Evolutionary conservation across 2,113 vertebrate species (phyloP), one percentile per base, ranked within the genome.

Genomic region (Lepus americanus): DNA sequence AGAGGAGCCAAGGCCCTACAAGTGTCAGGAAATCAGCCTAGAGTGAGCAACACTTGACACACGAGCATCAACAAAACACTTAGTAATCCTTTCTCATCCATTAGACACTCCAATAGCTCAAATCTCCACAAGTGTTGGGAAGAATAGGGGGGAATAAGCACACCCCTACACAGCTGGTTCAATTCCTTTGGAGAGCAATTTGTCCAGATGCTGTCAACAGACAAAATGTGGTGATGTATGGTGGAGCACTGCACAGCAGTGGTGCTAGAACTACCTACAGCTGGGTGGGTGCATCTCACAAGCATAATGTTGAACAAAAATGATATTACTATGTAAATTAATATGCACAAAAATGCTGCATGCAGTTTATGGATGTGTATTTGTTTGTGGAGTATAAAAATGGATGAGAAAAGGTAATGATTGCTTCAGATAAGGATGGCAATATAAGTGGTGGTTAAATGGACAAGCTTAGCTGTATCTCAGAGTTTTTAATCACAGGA

Each of bases 171-270:
- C n/a, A 72, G 53, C n/a, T 82, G 29, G 53, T 72, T 80, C 22
- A 70, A 33, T 6, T 13, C 67, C 51, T 89, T 55, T 76, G 69
- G 55, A 74, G 92, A 59, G 29, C 10, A 94, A 89, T 76, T 67
- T 89, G 78, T 79, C 55, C 88, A 94, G 73, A 81, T 39, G 20
- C 76, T 92, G 70, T 82, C n/a, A 82, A 89, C 86, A 86, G 72
- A 53, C 36, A 69, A 93, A 81, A 66, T 44, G 78, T 44, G 49
- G 44, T 81, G 14, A 55, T 74, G 33, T 59, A 67, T 7, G 69
- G 44, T 76, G 70, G 27, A 94, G 76, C 49, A 67, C 53, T 81
- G 51, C 27, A 67, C 33, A 55, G 55, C 88, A 82, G 5, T 69
- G 29, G 39, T 90, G 55, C 69, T 82, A 33, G 55, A 74, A 76